Base-by-base conservation (phyloP, 1,140 invertebrate species). In the Magallana ariakensis region DNA sequence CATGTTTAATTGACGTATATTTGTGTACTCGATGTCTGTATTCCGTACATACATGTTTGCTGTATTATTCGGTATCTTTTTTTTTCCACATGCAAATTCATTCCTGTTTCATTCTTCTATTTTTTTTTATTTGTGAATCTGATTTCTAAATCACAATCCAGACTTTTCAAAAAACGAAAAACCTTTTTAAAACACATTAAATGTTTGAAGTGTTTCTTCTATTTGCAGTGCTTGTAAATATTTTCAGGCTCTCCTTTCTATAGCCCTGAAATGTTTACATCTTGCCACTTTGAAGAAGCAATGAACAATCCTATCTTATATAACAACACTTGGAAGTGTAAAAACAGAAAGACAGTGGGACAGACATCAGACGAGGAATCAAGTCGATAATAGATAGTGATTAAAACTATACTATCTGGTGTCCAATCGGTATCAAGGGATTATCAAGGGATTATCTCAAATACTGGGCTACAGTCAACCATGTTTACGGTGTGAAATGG, bases 281-380 rank as follows among this genome's bases (percentile, higher is more conserved):
- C 22, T 26, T 26, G 15, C 66, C 13, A 26, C 66, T 75, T 75
- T 13, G 26, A 75, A 22, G 22, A 75, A 26, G 22, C 13, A 13
- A 26, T 75, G 7, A 26, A 75, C 66, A 75, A 75, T 26, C 8
- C 66, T 75, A 75, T 75, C 66, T 22, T 9, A 75, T 26, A 75
- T 75, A 10, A 75, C 33, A 75, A 75, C 22, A 26, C 22, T 75
- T 33, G 5, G 22, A 46, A 26, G 58, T 60, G n/a, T 60, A 60
- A 11, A 11, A 60, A 58, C n/a, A 75, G 22, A 13, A 26, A 75
- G 66, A 75, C 22, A 13, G 26, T 22, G 1, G 33, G 1, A 26
- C 22, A 75, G 66, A 75, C 66, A 75, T 75, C 66, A 75, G 66
- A 5, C 26, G 66, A 33, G 22, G 10, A 26, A 75, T 75, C 66